These are phyloP conservation scores for Unio pictorum DNA, from an alignment of 2,888 invertebrate species.

Conservation along the genomic window DNA sequence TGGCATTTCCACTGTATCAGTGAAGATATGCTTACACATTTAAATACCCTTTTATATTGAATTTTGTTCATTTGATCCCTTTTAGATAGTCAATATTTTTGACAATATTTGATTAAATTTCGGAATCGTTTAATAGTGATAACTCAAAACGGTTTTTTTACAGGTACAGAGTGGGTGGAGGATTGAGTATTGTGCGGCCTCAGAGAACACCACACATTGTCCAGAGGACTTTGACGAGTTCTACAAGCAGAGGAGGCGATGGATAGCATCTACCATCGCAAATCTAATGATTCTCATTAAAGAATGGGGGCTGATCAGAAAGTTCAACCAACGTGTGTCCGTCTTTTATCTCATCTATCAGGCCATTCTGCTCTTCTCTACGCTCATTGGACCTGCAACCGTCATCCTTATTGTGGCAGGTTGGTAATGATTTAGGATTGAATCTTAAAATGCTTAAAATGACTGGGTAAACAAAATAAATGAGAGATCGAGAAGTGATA, in stretches of 20 bases:
- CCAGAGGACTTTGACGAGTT: slow-evolving; percentile 67
- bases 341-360: slow-evolving; percentile 62
- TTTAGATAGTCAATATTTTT: no score
- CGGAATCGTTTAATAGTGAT: neutral
- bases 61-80: no score
- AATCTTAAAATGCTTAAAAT: no score
- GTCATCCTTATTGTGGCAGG: slow-evolving; percentile 59
- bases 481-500: no score
- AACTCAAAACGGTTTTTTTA: no score
- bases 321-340: slow-evolving; percentile 57
- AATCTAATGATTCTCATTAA: slow-evolving; percentile 52
- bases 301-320: slow-evolving; percentile 44
- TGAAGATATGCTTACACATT: no score
- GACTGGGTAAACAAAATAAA: no score
- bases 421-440: slow-evolving; percentile 12
- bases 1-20: no score
- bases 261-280: slow-evolving; percentile 66
- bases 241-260: slow-evolving; percentile 65
- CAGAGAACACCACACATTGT: slow-evolving; percentile 63
- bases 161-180: slow-evolving; percentile 66
- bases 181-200: slow-evolving; percentile 66
- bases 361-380: slow-evolving; percentile 57
- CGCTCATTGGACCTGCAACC: slow-evolving; percentile 58
- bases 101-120: no score
- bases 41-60: no score